Conservation (phyloP, 2,888 invertebrate genomes). For the Agonopterix alstromeriana region DNA sequence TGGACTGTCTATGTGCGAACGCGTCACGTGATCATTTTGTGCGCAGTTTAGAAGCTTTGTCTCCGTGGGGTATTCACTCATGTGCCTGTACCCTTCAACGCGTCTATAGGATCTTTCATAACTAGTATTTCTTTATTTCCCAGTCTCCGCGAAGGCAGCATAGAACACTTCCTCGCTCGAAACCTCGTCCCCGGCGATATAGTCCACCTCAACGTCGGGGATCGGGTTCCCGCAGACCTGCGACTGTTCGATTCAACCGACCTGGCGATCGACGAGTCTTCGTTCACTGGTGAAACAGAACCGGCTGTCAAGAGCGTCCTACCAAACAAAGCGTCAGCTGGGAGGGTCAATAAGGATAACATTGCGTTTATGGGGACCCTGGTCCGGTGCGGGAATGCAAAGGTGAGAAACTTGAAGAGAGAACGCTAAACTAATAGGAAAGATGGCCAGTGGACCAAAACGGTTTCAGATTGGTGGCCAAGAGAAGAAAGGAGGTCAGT, state of each 20-base stretch:
- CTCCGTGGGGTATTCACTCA: too few species aligned
- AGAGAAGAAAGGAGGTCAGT: too few species aligned
- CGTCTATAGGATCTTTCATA: too few species aligned
- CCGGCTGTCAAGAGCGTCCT: constrained; percentile 88
- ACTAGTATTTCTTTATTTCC: constrained; percentile 21
- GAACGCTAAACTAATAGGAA: too few species aligned
- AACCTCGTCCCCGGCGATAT: constrained; percentile 98
- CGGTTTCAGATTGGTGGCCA: too few species aligned
- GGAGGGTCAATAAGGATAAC: constrained; percentile 85
- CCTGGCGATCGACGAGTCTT: constrained; percentile 97
- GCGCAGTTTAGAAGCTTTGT: too few species aligned
- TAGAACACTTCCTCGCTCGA: constrained; percentile 94
- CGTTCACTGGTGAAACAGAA: constrained; percentile 99
- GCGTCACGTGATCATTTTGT: too few species aligned
- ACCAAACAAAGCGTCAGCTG: constrained; percentile 79
- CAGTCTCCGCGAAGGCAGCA: constrained; percentile 90
- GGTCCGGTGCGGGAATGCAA: constrained; percentile 96
- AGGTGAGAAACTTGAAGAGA: too few species aligned
- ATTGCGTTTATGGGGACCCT: constrained; percentile 99
- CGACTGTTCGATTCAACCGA: constrained; percentile 95
- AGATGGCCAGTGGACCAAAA: too few species aligned
- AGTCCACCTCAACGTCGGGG: constrained; percentile 94
- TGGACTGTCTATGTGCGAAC: too few species aligned
- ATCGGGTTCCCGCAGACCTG: constrained; percentile 97
- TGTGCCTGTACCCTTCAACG: too few species aligned